Conservation (phyloP, 2,113 vertebrate genomes). For the Dicrurus megarhynchus region DNA sequence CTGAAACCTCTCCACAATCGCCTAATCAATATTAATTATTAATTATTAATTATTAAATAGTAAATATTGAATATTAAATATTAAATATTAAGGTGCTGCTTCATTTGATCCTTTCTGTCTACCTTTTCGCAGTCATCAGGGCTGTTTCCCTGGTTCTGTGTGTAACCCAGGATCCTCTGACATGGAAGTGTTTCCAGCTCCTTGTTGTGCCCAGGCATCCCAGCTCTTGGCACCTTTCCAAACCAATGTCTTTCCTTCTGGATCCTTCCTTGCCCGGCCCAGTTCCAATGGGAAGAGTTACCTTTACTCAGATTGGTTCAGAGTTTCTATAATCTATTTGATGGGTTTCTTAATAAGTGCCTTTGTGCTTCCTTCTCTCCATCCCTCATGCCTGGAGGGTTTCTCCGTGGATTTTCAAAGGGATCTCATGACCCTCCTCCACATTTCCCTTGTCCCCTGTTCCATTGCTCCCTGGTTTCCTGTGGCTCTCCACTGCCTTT, state of each 20-base stretch:
- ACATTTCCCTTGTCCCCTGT: background rate
- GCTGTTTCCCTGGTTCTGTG: background rate
- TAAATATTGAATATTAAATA: background rate
- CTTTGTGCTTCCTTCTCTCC: background rate
- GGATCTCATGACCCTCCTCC: background rate
- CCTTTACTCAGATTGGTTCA: background rate
- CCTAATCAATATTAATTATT: background rate
- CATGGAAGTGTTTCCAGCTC: background rate
- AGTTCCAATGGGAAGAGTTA: accelerated
- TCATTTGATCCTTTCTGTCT: background rate
- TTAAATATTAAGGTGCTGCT: background rate
- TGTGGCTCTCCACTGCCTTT: background rate
- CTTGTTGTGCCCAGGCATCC: background rate
- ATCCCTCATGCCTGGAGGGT: background rate
- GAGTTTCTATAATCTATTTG: background rate
- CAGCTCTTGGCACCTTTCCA: background rate
- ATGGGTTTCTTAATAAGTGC: accelerated
- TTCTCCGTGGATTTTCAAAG: background rate
- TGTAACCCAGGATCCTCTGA: too few relatives aligned
- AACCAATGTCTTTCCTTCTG: background rate
- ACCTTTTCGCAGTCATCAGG: background rate
- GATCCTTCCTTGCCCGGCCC: background rate
- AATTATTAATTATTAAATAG: too few relatives aligned
- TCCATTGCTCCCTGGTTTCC: background rate
- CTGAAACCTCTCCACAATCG: background rate